Conservation (phyloP, 2,113 vertebrate species). For the Dicaeum eximium region DNA sequence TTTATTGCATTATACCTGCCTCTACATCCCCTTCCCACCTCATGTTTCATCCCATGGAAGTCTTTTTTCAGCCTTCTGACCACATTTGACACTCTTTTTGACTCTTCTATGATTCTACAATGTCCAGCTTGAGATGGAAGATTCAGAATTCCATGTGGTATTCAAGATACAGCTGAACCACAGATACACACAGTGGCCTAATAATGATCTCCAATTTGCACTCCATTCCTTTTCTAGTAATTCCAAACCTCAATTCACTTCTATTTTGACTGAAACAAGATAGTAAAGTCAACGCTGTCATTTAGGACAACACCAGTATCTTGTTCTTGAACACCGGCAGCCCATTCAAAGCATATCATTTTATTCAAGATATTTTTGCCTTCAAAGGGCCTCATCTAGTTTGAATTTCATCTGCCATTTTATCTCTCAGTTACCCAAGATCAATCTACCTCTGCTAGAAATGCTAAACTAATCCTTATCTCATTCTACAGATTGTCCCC, state of each 20-base stretch:
- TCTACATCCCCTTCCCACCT: neutral
- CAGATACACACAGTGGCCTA: neutral
- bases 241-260: neutral
- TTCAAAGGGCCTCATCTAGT: neutral
- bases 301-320: neutral
- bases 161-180: neutral
- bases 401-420: neutral
- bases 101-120: neutral
- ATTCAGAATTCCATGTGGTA: neutral
- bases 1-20: neutral
- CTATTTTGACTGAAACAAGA: neutral
- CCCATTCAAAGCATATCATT: neutral
- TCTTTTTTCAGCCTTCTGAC: neutral
- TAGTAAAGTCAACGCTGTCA: neutral
- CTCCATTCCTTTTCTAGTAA: neutral
- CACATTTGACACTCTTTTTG: neutral
- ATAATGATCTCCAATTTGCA: neutral
- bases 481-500: neutral
- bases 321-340: neutral
- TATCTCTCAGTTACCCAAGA: neutral
- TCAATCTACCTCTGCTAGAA: neutral
- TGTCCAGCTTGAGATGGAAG: neutral
- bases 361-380: neutral
- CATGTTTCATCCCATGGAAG: neutral
- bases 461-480: neutral